A percentile compares a stretch with the other conserved stretches of the same genome.
phyloP scores from a whole-genome alignment of 2,797 vertebrate species.

The Galaxias olidus region DNA sequence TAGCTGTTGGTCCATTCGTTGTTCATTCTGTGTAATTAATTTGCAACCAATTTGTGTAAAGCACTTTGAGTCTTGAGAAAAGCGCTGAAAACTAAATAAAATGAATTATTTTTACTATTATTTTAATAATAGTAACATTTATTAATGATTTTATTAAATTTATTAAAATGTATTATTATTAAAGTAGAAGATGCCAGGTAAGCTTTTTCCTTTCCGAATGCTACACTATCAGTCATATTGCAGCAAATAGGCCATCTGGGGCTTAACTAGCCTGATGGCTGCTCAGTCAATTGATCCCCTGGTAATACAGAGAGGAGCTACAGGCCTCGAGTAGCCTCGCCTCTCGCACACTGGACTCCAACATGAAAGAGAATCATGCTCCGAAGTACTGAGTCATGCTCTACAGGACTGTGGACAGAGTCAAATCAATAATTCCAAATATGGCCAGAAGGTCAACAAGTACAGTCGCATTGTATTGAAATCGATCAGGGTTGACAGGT shows the following conservation, averaged over 20 bases:
- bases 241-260: constrained; percentile 31
- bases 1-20: too few relatives aligned
- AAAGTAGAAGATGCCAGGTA: constrained; percentile 14
- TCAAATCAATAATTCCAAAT: constrained; percentile 18
- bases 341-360: not conserved
- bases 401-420: constrained; percentile 2
- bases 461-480: constrained; percentile 28
- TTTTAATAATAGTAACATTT: too few relatives aligned
- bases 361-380: constrained; percentile 12
- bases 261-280: constrained; percentile 22
- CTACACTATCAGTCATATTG: constrained; percentile 10
- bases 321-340: constrained; percentile 1
- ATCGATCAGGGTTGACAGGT: constrained; percentile 16
- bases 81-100: too few relatives aligned
- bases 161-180: too few relatives aligned
- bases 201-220: constrained; percentile 21
- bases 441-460: constrained; percentile 32
- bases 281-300: constrained; percentile 45
- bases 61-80: too few relatives aligned
- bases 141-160: too few relatives aligned
- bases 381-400: not conserved
- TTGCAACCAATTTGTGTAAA: too few relatives aligned
- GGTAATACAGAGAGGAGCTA: constrained; percentile 23
- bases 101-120: too few relatives aligned
- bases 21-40: too few relatives aligned